Evolutionary conservation across 92 coral and sea anemone genomes (phyloP).

Genomic region (Meandrina meandrites): DNA sequence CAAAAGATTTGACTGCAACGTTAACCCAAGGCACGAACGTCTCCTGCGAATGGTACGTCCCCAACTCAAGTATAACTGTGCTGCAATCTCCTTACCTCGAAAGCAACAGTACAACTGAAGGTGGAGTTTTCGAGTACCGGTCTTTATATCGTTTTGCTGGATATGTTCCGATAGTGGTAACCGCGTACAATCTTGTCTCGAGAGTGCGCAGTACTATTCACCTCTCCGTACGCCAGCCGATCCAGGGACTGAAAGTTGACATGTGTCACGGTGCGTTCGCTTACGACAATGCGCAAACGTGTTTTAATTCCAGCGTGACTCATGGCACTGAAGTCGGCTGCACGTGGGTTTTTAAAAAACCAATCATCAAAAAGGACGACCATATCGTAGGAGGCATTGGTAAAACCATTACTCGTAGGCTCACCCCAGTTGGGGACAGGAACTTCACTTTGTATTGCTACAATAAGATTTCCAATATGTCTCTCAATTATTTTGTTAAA

Average conservation of each 20-base stretch:
- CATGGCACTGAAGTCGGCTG: conserved; percentile 53
- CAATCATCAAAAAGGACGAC: not conserved
- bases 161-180: conserved; percentile 15
- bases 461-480: conserved; percentile 44
- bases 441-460: conserved; percentile 52
- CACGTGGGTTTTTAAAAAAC: conserved; percentile 52
- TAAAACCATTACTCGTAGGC: conserved; percentile 17
- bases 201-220: not conserved
- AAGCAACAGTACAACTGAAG: conserved; percentile 49
- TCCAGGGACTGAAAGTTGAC: conserved; percentile 63
- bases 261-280: conserved; percentile 66
- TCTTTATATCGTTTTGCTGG: conserved; percentile 28
- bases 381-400: not conserved
- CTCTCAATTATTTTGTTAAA: not conserved
- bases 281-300: conserved; percentile 58
- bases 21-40: conserved; percentile 67
- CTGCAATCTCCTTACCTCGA: conserved; percentile 24
- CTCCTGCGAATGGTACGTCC: conserved; percentile 56
- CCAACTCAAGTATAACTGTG: conserved; percentile 1
- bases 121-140: conserved; percentile 32
- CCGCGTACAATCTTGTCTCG: conserved; percentile 61
- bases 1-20: not conserved
- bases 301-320: conserved; percentile 33
- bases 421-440: conserved; percentile 26
- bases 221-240: conserved; percentile 56